Evolutionary conservation across 1,140 invertebrate species (phyloP), one percentile per base, ranked within the genome.

Genomic region (Diuraphis noxia): DNA sequence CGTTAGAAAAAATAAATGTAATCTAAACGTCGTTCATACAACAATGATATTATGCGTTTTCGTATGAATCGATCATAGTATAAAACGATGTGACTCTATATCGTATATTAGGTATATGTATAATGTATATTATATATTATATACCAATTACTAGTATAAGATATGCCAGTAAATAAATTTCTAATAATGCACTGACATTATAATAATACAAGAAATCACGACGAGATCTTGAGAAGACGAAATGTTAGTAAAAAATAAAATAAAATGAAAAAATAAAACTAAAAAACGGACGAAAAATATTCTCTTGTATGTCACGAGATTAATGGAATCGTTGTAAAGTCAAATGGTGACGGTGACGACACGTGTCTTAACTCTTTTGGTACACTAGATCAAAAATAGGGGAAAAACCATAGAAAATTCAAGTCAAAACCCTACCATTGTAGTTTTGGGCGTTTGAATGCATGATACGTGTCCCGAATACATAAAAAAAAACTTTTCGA

Each of bases 401-500:
- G 3, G 30, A 52, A 52, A 1, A 86, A 46, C n/a, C 17, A 84
- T n/a, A 84, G 40, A 84, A 43, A 43, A 84, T n/a, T 36, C n/a
- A 52, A 52, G 38, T 82, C 81, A n/a, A 85, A 86, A 36, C 9
- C 34, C 43, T 52, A 86, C 36, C 34, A 25, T 36, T 25, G 34
- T 6, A n/a, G n/a, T 86, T 49, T 86, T 36, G 41, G 85, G 46
- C 17, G 9, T 52, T 38, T 25, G 41, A 49, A 49, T 49, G 43
- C 21, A 36, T 30, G 38, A 38, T 86, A 86, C 85, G 85, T 86
- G 85, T 52, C 21, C 43, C 34, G 85, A 86, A 86, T 86, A 52
- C 19, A 41, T n/a, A 46, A 52, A 86, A 52, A n/a, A 52, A 25
- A 52, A 86, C 46, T 86, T 52, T 86, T 49, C 43, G n/a, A 38